Evolutionary conservation across 2,113 vertebrate genomes (phyloP).

Genomic region (Saimiri boliviensis): DNA sequence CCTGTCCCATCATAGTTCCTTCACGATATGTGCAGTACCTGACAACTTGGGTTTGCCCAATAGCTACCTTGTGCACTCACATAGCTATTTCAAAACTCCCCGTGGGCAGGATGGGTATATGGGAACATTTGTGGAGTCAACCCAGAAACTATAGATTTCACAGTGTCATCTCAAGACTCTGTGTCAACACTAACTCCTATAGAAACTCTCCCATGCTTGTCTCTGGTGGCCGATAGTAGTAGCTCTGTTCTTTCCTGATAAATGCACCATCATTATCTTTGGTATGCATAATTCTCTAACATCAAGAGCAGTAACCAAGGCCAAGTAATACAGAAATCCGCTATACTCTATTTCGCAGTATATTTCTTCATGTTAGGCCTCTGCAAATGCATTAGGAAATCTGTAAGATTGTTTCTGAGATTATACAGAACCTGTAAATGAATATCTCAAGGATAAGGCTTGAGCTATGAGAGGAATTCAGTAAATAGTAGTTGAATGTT

Average conservation of each 20-base stretch:
- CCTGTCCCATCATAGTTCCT: neutral
- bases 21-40: neutral
- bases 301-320: neutral
- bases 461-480: neutral
- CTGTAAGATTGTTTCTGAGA: neutral
- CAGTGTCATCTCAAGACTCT: neutral
- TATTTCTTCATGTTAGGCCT: neutral
- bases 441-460: neutral
- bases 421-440: neutral
- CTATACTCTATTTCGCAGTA: neutral
- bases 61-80: neutral
- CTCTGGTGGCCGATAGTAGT: neutral
- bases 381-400: neutral
- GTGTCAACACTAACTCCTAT: neutral
- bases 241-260: constrained; percentile 27
- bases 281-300: neutral
- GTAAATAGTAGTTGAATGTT: neutral
- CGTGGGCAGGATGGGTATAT: neutral
- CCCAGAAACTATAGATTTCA: neutral
- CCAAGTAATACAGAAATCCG: neutral
- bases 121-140: neutral
- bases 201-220: neutral
- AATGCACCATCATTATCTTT: neutral
- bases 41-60: neutral
- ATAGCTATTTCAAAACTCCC: neutral